These are phyloP conservation scores for Boulengerochromis microlepis DNA, from an alignment of 2,113 vertebrate genomes.

Conservation along the genomic window DNA sequence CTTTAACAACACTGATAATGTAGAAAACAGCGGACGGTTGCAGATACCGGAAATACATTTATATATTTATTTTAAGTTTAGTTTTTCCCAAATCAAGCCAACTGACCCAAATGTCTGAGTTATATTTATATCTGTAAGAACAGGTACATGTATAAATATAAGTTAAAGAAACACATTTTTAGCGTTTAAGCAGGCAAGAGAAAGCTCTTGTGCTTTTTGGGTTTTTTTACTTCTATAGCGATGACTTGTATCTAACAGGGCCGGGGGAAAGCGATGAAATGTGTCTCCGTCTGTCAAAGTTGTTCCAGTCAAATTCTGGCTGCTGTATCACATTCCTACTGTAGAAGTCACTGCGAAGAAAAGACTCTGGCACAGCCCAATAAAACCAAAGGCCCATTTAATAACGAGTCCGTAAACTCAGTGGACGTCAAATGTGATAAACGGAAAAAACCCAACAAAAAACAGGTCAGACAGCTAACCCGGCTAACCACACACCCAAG, in stretches of 20 bases:
- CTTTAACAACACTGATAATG: not conserved
- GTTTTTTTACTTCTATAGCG: not conserved
- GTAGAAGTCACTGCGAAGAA: not conserved
- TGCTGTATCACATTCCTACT: not conserved
- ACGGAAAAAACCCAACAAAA: not conserved
- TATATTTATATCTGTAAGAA: not conserved
- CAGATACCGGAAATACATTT: not conserved
- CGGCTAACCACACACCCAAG: not conserved
- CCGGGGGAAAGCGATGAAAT: not conserved
- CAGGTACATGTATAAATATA: not conserved
- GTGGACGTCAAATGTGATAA: not conserved
- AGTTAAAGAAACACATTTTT: not conserved
- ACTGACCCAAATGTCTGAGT: not conserved
- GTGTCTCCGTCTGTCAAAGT: not conserved
- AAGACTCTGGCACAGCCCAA: not conserved
- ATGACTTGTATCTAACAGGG: not conserved
- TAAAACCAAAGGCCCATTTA: not conserved
- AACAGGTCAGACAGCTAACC: slow-evolving; percentile 8
- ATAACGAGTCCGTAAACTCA: not conserved
- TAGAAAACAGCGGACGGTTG: not conserved
- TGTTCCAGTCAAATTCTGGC: not conserved
- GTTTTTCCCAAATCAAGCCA: not conserved
- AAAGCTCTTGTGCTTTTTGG: too few relatives aligned
- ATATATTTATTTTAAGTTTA: not conserved
- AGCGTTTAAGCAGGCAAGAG: not conserved